Evolutionary conservation across 2,113 vertebrate species (phyloP).

Genomic region (Myanophis thanlyinensis): DNA sequence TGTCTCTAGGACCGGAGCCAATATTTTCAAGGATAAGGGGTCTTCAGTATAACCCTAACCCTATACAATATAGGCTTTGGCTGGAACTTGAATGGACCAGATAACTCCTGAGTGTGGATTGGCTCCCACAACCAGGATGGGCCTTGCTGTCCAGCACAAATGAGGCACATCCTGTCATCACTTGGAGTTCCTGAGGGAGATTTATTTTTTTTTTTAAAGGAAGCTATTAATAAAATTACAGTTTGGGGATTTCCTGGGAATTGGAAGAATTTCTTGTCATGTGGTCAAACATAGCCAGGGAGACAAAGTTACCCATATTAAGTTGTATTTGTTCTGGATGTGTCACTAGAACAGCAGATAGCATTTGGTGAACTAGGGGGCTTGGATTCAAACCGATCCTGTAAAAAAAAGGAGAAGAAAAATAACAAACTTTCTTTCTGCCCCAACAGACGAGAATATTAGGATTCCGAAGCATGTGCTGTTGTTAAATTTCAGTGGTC

Average conservation of each 20-base stretch:
- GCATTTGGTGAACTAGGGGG: constrained; percentile 51
- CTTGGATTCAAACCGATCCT: not conserved
- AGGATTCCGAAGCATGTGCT: too few species aligned
- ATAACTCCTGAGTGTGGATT: not conserved
- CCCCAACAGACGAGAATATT: constrained; percentile 29
- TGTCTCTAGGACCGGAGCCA: not conserved
- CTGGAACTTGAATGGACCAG: not conserved
- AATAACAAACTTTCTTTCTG: constrained; percentile 26
- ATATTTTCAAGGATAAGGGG: not conserved
- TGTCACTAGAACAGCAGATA: constrained; percentile 40
- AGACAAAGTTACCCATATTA: not conserved
- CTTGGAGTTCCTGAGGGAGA: not conserved
- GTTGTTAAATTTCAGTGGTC: too few species aligned
- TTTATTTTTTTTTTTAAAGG: not conserved
- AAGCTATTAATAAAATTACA: not conserved
- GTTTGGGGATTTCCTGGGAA: not conserved
- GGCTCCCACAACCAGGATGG: too few species aligned
- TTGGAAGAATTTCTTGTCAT: not conserved
- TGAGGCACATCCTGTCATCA: not conserved
- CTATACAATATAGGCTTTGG: not conserved
- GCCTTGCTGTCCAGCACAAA: not conserved
- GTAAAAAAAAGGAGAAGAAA: constrained; percentile 2
- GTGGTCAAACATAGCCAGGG: not conserved
- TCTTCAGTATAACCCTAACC: not conserved
- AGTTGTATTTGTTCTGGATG: not conserved